phyloP scores from a whole-genome alignment of 1,140 invertebrate genomes.

The Drosophila punjabiensis region DNA sequence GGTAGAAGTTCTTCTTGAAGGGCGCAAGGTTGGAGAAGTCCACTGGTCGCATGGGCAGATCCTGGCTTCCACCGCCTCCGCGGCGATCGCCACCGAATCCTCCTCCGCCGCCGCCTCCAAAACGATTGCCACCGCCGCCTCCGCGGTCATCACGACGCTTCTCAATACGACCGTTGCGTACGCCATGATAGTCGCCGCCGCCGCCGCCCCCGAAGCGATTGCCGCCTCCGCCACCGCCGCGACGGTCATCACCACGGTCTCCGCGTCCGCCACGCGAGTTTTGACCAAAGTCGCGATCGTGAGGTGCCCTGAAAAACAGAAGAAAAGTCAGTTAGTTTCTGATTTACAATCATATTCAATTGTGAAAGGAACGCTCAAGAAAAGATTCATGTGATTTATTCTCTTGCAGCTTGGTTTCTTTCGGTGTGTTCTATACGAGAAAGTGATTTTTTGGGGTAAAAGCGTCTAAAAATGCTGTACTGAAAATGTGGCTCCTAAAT shows the following conservation, averaged over 20 bases:
- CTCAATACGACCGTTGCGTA: slow-evolving; percentile 78
- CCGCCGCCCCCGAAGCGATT: slow-evolving; percentile 71
- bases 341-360: neutral
- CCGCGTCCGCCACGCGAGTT: slow-evolving; percentile 81
- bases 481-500: neutral
- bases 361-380: slow-evolving; percentile 41
- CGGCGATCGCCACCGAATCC: slow-evolving; percentile 68
- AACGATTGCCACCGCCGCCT: slow-evolving; percentile 72
- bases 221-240: slow-evolving; percentile 74
- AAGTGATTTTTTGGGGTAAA: neutral
- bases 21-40: slow-evolving; percentile 88
- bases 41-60: slow-evolving; percentile 71
- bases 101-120: slow-evolving; percentile 57
- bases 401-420: slow-evolving; percentile 24
- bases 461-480: neutral
- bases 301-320: slow-evolving; percentile 73
- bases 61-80: slow-evolving; percentile 70
- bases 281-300: slow-evolving; percentile 79
- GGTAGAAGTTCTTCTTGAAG: slow-evolving; percentile 98
- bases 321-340: neutral
- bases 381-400: slow-evolving; percentile 30
- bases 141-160: slow-evolving; percentile 85
- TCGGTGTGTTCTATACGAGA: neutral
- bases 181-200: slow-evolving; percentile 81
- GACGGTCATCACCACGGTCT: slow-evolving; percentile 73